phyloP scores from a whole-genome alignment of 2,888 invertebrate species.

The Tetragonisca angustula region DNA sequence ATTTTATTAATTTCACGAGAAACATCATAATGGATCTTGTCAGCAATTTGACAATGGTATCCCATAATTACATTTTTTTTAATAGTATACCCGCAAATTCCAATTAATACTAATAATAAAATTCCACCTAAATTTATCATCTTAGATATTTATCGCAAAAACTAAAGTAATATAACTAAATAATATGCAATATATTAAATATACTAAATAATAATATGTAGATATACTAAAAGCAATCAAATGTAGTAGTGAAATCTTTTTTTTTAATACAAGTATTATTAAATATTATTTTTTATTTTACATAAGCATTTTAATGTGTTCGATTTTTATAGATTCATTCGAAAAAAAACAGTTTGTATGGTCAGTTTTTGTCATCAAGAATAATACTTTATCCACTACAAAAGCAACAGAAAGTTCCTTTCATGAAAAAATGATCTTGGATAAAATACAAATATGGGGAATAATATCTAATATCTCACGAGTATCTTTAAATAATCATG shows the following conservation, averaged over 20 bases:
- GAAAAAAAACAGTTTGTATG: constrained; percentile 75
- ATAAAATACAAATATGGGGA: constrained; percentile 79
- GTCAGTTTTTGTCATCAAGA: constrained; percentile 71
- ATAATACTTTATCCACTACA: constrained; percentile 58
- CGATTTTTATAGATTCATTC: constrained; percentile 74
- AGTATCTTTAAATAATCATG: constrained; percentile 76
- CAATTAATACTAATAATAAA: too few relatives aligned
- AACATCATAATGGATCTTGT: not conserved
- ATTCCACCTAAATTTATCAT: too few relatives aligned
- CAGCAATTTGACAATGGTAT: not conserved
- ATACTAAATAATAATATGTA: not conserved
- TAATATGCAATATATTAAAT: too few relatives aligned
- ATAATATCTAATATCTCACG: constrained; percentile 71
- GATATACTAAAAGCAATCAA: too few relatives aligned
- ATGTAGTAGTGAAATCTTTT: not conserved
- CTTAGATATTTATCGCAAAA: too few relatives aligned
- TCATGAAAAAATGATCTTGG: constrained; percentile 72
- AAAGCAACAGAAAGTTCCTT: constrained; percentile 54
- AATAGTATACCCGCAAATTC: too few relatives aligned
- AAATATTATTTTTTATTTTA: not conserved
- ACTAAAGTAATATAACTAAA: too few relatives aligned
- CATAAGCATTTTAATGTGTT: not conserved
- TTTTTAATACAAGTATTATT: not conserved
- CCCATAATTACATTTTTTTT: not conserved
- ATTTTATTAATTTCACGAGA: not conserved